Evolutionary conservation across 2,888 invertebrate genomes (phyloP), one percentile per base, ranked within the genome.

Genomic region (Sclerodermus sp.): DNA sequence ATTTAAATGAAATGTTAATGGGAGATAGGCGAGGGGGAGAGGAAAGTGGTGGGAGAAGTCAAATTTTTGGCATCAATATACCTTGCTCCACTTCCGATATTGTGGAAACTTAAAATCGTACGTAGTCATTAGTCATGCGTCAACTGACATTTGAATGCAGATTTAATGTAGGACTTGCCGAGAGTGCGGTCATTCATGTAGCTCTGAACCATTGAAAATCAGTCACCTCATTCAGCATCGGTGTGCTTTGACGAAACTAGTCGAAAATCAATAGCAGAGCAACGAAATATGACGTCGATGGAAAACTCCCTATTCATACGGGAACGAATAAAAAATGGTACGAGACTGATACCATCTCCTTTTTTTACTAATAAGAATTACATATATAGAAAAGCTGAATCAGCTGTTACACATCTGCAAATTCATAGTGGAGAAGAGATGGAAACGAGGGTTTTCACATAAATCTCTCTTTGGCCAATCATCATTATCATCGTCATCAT

Each of bases 221-320:
- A 67, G 67, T 65, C 65, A 59, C 58, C 57, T 59, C 60, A 67
- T 67, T 67, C 67, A 67, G 18, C 46, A n/a, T 34, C 10, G n/a
- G 34, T 34, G 30, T 13, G 34, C 34, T 34, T 39, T 45, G 48
- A 55, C 49, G 51, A 52, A 53, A 54, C 55, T 53, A 18, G 39
- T 12, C 40, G 45, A 51, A 53, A 56, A 54, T 63, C 55, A 53
- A 57, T 62, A 53, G 57, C 40, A 34, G 43, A 42, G 16, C 39
- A 29, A 36, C 34, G 39, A 47, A 44, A 54, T 51, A 58, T 48
- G 4, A 16, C 15, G 14, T 4, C 34, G 23, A 23, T 23, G 23
- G 8, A 23, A 23, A 8, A 8, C 23, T 23, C 23, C 23, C 23
- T 23, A 5, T 23, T 23, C 23, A 23, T 23, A 5, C 23, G 23